Conservation (phyloP, 2,888 invertebrate species). For the Atrina japonica region DNA sequence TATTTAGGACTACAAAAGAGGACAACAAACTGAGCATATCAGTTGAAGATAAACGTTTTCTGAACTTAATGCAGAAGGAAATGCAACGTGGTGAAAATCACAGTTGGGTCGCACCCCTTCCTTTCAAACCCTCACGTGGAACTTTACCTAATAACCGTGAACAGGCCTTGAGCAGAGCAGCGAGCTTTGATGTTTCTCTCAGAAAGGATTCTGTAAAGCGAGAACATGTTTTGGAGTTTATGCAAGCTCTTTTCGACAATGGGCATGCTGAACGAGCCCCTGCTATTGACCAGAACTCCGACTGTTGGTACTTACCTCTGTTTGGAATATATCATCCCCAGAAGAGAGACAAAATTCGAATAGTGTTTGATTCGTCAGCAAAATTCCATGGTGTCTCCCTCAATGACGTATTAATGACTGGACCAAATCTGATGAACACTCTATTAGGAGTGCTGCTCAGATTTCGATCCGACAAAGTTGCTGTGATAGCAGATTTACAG, state of each 20-base stretch:
- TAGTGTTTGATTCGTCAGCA: constrained; percentile 41
- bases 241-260: constrained; percentile 34
- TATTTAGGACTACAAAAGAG: neutral
- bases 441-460: constrained; percentile 40
- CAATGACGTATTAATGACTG: constrained; percentile 37
- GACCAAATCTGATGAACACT: constrained; percentile 46
- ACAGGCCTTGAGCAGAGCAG: constrained; percentile 30
- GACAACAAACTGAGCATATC: constrained; percentile 18
- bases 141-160: too few relatives aligned
- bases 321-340: constrained; percentile 41
- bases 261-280: constrained; percentile 45
- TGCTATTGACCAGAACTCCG: constrained; percentile 22
- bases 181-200: constrained; percentile 21
- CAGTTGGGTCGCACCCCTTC: too few relatives aligned
- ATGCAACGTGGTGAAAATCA: too few relatives aligned
- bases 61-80: constrained; percentile 39
- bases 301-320: constrained; percentile 45
- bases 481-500: constrained; percentile 42
- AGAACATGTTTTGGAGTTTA: constrained; percentile 40
- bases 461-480: constrained; percentile 39
- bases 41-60: constrained; percentile 36
- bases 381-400: constrained; percentile 40
- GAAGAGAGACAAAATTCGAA: constrained; percentile 37
- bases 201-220: constrained; percentile 27
- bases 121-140: too few relatives aligned